Evolutionary conservation across 2,797 vertebrate genomes (phyloP).

Genomic region (Mus minutoides): DNA sequence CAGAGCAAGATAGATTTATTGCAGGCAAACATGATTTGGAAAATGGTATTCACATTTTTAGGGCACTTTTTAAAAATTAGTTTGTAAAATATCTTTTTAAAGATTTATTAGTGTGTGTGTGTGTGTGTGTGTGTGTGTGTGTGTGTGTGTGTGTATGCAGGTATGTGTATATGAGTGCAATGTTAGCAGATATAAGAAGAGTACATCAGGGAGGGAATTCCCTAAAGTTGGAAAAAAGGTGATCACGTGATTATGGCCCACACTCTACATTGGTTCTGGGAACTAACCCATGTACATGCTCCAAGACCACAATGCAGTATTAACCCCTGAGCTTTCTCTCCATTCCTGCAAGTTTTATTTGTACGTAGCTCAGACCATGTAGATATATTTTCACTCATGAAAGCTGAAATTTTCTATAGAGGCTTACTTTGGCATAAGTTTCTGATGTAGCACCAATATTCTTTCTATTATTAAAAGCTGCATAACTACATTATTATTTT

Average conservation of each 20-base stretch:
- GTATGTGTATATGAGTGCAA: neutral
- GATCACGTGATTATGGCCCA: no score
- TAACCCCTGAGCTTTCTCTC: neutral
- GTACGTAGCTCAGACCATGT: slow-evolving; percentile 7
- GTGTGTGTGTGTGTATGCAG: neutral
- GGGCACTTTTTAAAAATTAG: neutral
- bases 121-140: neutral
- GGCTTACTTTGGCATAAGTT: slow-evolving; percentile 77
- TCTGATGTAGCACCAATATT: slow-evolving; percentile 77
- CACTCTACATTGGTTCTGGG: neutral
- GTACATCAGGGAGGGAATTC: neutral
- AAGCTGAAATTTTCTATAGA: slow-evolving; percentile 61
- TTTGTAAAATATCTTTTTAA: neutral
- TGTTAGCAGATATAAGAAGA: neutral
- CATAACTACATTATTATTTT: slow-evolving; percentile 82
- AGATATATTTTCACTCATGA: slow-evolving; percentile 79
- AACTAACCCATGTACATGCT: no score
- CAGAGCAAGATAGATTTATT: neutral
- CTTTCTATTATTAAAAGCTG: slow-evolving; percentile 80
- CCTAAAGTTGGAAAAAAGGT: neutral
- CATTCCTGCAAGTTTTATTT: neutral
- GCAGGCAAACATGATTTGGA: neutral
- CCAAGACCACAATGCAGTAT: neutral
- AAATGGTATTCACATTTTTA: neutral
- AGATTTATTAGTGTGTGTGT: neutral